Percentiles rank a stretch among this genome's conserved stretches.
These are phyloP conservation scores for Ciconia boyciana DNA, from an alignment of 2,113 vertebrate genomes.

Conservation along the genomic window DNA sequence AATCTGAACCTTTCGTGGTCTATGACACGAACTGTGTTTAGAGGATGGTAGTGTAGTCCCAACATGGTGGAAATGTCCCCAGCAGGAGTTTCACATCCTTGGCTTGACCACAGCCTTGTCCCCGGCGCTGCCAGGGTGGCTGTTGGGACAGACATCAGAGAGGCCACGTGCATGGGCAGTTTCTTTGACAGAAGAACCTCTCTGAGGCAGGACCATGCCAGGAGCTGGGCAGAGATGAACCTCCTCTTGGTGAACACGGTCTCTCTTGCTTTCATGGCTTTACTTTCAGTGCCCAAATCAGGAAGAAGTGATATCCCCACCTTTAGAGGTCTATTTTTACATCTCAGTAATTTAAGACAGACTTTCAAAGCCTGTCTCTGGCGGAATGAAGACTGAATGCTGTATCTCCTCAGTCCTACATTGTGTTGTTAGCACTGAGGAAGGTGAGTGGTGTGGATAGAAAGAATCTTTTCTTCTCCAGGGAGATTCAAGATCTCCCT, in stretches of 20 bases:
- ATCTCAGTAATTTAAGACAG: background rate
- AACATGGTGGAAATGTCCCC: background rate
- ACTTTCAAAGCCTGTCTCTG: background rate
- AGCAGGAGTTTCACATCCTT: background rate
- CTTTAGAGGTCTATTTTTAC: background rate
- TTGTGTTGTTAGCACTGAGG: background rate
- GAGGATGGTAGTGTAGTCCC: background rate
- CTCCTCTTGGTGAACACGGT: background rate
- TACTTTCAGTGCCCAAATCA: background rate
- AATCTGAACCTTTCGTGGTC: background rate
- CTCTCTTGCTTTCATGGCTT: background rate
- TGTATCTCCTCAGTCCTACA: background rate
- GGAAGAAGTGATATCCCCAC: background rate
- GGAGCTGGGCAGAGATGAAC: background rate
- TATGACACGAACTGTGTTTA: background rate
- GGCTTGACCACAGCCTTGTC: background rate
- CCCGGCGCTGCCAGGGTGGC: background rate
- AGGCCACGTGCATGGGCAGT: accelerated
- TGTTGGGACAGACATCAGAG: background rate
- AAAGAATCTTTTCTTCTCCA: background rate
- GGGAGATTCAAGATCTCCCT: background rate
- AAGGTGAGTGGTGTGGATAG: background rate
- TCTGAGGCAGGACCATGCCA: background rate
- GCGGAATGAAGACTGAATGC: background rate
- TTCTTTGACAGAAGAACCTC: background rate